phyloP scores from a whole-genome alignment of 2,888 invertebrate species.

The Philonicus albiceps region DNA sequence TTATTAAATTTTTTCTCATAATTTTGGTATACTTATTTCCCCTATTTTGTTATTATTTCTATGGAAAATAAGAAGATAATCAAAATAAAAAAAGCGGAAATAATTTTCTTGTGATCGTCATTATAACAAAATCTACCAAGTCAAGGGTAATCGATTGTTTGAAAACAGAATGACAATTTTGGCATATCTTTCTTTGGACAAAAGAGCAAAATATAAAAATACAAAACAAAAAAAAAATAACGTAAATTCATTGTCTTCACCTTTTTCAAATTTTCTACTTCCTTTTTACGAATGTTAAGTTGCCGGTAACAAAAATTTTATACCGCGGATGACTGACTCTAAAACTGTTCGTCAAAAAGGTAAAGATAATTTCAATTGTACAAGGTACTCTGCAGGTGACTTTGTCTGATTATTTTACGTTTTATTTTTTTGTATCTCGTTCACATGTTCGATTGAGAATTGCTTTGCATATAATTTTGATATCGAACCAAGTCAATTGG shows the following conservation, averaged over 20 bases:
- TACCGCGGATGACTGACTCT: constrained; percentile 19
- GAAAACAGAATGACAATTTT: constrained; percentile 14
- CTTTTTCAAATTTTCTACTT: not conserved
- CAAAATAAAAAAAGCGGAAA: not conserved
- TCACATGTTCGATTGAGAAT: constrained; percentile 36
- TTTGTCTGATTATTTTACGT: not conserved
- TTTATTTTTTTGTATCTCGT: not conserved
- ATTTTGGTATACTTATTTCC: not conserved
- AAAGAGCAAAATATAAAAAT: not conserved
- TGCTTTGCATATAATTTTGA: constrained; percentile 42
- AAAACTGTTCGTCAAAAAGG: not conserved
- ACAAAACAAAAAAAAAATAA: not conserved
- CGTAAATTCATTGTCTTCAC: not conserved
- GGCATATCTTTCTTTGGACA: not conserved
- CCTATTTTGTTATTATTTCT: not conserved
- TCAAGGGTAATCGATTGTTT: not conserved
- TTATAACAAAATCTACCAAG: not conserved
- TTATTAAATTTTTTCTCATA: not conserved
- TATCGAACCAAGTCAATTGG: constrained; percentile 41
- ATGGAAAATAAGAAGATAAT: not conserved
- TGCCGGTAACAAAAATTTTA: not conserved
- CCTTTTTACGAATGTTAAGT: not conserved
- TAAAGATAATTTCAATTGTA: constrained; percentile 26
- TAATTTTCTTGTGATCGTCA: not conserved
- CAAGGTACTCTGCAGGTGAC: not conserved